phyloP scores from a whole-genome alignment of 1,140 invertebrate genomes.

The Drosophila burlai region DNA sequence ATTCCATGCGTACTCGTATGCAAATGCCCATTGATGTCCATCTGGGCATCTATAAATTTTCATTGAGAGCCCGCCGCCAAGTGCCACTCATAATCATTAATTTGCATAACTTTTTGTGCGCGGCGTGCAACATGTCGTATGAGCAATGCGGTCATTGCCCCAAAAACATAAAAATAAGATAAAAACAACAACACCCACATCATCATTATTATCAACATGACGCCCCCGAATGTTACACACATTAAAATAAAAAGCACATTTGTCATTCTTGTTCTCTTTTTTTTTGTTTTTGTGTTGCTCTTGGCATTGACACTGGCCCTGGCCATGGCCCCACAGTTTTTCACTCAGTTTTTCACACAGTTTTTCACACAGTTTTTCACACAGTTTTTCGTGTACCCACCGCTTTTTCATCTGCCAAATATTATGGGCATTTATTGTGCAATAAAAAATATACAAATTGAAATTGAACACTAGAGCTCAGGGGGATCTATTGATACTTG shows the following conservation, averaged over 20 bases:
- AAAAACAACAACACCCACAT: constrained; percentile 8
- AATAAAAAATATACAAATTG: background rate
- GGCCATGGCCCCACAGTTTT: constrained; percentile 24
- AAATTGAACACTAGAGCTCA: background rate
- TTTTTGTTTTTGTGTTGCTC: constrained; percentile 8
- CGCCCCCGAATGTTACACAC: constrained; percentile 66
- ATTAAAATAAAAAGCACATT: constrained; percentile 80
- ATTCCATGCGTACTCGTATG: background rate
- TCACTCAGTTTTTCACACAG: background rate
- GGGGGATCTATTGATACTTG: background rate
- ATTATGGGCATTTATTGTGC: background rate
- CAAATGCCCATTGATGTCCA: constrained; percentile 11
- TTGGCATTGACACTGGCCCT: constrained; percentile 49
- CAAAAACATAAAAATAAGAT: constrained; percentile 5
- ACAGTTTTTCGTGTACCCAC: background rate
- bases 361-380: background rate
- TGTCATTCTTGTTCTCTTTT: constrained; percentile 58
- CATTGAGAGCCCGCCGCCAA: constrained; percentile 41
- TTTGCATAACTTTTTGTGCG: constrained; percentile 56
- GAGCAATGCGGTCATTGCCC: constrained; percentile 54
- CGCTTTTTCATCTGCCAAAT: constrained; percentile 3
- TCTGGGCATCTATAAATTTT: constrained; percentile 45
- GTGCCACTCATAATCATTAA: constrained; percentile 49
- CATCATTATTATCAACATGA: constrained; percentile 43
- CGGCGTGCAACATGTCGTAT: constrained; percentile 62